phyloP scores from a whole-genome alignment of 2,888 invertebrate genomes.

The Therioaphis trifolii region DNA sequence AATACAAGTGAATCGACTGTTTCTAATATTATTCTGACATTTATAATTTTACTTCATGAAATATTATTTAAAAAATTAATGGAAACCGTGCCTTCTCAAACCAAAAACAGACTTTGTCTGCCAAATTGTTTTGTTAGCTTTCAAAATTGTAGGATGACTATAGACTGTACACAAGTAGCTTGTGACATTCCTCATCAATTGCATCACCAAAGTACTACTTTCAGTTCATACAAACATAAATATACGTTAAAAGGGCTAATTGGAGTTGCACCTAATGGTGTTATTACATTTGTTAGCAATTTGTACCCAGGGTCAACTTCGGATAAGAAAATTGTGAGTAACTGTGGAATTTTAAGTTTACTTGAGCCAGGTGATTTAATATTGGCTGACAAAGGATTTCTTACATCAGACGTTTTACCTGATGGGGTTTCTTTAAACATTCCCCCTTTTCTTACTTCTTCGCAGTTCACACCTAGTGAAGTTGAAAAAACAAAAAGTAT shows the following conservation, averaged over 20 bases:
- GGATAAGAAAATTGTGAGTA: constrained; percentile 53
- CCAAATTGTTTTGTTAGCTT: constrained; percentile 9
- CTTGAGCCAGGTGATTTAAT: constrained; percentile 58
- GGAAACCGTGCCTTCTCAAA: constrained; percentile 7
- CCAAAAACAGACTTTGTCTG: neutral
- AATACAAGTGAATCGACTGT: constrained; percentile 34
- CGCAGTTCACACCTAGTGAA: constrained; percentile 52
- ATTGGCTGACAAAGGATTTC: constrained; percentile 63
- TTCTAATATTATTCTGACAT: constrained; percentile 48
- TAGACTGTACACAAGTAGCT: constrained; percentile 12
- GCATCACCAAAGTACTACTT: constrained; percentile 63
- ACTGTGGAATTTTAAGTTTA: constrained; percentile 31
- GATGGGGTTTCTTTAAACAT: constrained; percentile 41
- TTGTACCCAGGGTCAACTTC: constrained; percentile 66
- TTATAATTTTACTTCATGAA: constrained; percentile 30
- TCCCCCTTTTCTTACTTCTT: constrained; percentile 38
- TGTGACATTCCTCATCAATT: constrained; percentile 59
- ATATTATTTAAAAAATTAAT: constrained; percentile 13
- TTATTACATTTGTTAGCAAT: constrained; percentile 66
- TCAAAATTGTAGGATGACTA: constrained; percentile 7
- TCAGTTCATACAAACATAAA: constrained; percentile 66
- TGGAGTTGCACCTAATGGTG: constrained; percentile 67
- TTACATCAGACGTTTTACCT: constrained; percentile 58
- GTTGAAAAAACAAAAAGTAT: constrained; percentile 35
- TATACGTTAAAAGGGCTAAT: constrained; percentile 66